Evolutionary conservation across 2,113 vertebrate genomes (phyloP).

Genomic region (Cervus canadensis): DNA sequence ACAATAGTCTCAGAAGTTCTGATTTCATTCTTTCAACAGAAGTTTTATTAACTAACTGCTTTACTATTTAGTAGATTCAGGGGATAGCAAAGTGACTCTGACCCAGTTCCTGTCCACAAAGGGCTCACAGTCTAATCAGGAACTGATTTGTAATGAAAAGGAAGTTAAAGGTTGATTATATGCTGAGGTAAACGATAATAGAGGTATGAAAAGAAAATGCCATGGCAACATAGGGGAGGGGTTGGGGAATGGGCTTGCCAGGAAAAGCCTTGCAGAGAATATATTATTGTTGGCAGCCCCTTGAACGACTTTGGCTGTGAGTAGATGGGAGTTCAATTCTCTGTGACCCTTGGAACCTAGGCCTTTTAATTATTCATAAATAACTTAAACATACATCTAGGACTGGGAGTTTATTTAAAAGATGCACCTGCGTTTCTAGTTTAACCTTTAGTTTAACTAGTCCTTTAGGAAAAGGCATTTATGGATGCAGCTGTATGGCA

Average conservation of each 20-base stretch:
- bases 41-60: background rate
- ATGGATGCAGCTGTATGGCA: background rate
- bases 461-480: background rate
- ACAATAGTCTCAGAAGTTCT: slow-evolving; percentile 5
- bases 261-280: background rate
- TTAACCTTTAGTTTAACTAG: background rate
- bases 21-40: slow-evolving; percentile 21
- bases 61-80: background rate
- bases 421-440: background rate
- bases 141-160: background rate
- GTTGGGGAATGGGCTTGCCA: background rate
- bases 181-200: background rate
- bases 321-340: slow-evolving; percentile 16
- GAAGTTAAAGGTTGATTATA: slow-evolving; percentile 3
- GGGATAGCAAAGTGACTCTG: background rate
- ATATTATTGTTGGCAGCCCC: background rate
- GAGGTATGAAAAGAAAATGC: background rate
- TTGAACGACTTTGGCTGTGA: background rate
- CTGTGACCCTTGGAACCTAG: background rate
- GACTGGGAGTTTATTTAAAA: slow-evolving; percentile 17
- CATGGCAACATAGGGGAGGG: background rate
- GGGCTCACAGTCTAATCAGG: background rate
- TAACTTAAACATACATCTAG: background rate
- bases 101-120: background rate
- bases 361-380: slow-evolving; percentile 29